Conservation (phyloP, 2,888 invertebrate genomes). For the Esperia sulphurella region DNA sequence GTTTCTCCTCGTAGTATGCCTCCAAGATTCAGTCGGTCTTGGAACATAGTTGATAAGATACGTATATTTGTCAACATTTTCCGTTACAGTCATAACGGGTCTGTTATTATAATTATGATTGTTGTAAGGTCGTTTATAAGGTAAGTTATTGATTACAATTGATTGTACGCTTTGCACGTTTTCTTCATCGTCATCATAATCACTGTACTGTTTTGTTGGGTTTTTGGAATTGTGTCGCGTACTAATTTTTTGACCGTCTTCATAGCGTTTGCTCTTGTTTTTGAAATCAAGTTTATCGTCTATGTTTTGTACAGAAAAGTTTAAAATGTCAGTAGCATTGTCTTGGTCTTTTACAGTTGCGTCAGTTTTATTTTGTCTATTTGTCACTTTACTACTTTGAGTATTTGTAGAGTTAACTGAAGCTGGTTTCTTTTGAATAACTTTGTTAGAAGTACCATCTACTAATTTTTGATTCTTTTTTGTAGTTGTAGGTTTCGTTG, state of each 20-base stretch:
- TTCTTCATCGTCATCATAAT: conserved; percentile 43
- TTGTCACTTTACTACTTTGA: conserved; percentile 27
- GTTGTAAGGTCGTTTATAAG: conserved; percentile 55
- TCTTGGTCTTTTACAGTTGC: conserved; percentile 26
- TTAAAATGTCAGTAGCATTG: conserved; percentile 28
- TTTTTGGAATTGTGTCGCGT: conserved; percentile 34
- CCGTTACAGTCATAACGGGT: conserved; percentile 69
- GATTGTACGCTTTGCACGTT: conserved; percentile 63
- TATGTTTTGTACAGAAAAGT: conserved; percentile 49
- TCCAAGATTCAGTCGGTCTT: conserved; percentile 67
- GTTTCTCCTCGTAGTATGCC: conserved; percentile 56
- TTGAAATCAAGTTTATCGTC: conserved; percentile 81
- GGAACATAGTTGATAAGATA: conserved; percentile 77
- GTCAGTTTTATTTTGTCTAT: conserved; percentile 33
- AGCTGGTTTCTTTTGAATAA: conserved; percentile 32
- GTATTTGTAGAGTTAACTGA: conserved; percentile 23
- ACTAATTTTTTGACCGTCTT: conserved; percentile 40
- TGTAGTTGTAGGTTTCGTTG: conserved; percentile 25
- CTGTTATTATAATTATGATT: conserved; percentile 27
- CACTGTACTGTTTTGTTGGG: conserved; percentile 35
- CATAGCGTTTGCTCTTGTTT: conserved; percentile 63
- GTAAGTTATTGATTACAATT: conserved; percentile 58
- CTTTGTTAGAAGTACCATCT: conserved; percentile 21
- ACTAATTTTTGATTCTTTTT: conserved; percentile 30
- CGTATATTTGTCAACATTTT: conserved; percentile 70